Percentiles rank a stretch among this genome's conserved stretches.
phyloP scores from a whole-genome alignment of 2,113 vertebrate genomes.

The Callopanchax toddi region DNA sequence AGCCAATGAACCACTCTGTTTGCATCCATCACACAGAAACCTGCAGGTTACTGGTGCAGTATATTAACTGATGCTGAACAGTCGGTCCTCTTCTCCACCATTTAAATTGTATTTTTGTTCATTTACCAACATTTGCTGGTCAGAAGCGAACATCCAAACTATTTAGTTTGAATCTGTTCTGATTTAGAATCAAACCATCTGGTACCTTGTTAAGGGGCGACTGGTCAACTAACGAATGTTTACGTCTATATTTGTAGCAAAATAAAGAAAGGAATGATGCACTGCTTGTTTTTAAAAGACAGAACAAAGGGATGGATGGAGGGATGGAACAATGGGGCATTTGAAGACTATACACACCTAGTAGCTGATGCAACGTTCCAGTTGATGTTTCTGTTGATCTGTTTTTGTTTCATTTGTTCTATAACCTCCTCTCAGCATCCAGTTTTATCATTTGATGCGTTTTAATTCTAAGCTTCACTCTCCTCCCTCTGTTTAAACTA shows the following conservation, averaged over 20 bases:
- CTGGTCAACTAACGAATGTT: slow-evolving; percentile 54
- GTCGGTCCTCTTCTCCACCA: no score
- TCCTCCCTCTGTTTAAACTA: background rate
- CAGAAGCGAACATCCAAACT: background rate
- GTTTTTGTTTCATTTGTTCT: background rate
- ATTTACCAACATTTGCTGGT: no score
- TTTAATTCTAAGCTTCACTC: background rate
- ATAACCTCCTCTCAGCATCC: slow-evolving; percentile 10
- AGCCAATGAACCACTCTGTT: no score
- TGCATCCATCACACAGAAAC: no score
- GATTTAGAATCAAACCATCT: background rate
- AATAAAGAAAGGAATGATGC: slow-evolving; percentile 24
- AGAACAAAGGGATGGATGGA: slow-evolving; percentile 26
- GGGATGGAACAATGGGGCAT: slow-evolving; percentile 38
- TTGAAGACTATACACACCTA: slow-evolving; percentile 20
- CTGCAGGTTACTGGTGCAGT: no score
- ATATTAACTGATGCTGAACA: no score
- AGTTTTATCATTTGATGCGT: slow-evolving; percentile 10
- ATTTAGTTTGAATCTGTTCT: background rate
- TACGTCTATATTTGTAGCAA: slow-evolving; percentile 68
- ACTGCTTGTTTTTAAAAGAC: slow-evolving; percentile 15
- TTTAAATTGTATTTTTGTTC: no score
- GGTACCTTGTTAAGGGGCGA: slow-evolving; percentile 35
- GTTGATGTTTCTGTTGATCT: background rate
- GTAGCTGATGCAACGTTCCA: slow-evolving; percentile 2